Evolutionary conservation across 2,113 vertebrate genomes (phyloP), one percentile per base, ranked within the genome.

Genomic region (Oriolus oriolus): DNA sequence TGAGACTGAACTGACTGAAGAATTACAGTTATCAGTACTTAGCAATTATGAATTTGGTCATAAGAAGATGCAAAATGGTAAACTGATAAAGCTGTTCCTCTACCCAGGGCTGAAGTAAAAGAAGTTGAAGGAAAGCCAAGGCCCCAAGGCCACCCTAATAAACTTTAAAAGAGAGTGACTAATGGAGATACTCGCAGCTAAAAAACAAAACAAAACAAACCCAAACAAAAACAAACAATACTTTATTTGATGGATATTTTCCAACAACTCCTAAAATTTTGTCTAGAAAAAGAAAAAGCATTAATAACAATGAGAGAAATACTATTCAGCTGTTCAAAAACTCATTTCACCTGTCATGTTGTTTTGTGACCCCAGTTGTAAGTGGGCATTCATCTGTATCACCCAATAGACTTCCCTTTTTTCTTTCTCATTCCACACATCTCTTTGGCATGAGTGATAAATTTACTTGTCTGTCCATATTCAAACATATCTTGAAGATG

Each of bases 171-270:
- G 14, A 31, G 19, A 56, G 9, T 22, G 15, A 68, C 14, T 76
- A 78, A 47, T 56, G 8, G 16, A 63, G 18, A 54, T 7, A 28
- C 12, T 68, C 5, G 15, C 9, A 63, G 9, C 45, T 59, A 31
- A 42, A 52, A 15, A 44, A 1, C 3, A 17, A 64, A 39, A 24
- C 7, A 44, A 53, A 45, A 4, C 11, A 24, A 74, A 54, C 1
- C 13, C 13, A 24, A 64, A 30, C 3, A 41, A 57, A 35, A 20
- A 0, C 16, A 10, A 5, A 0, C 2, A 63, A 5, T 16, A n/a
- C 6, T 31, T 41, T 44, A 50, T 42, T 49, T 80, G 12, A 49
- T 31, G 5, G 7, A 13, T 56, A 74, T 56, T 92, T 76, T 87
- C 52, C 27, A 92, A 22, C 1, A 31, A 14, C 8, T 4, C 13